Base-by-base conservation (phyloP, 2,797 vertebrate genomes). In the Acridotheres tristis region DNA sequence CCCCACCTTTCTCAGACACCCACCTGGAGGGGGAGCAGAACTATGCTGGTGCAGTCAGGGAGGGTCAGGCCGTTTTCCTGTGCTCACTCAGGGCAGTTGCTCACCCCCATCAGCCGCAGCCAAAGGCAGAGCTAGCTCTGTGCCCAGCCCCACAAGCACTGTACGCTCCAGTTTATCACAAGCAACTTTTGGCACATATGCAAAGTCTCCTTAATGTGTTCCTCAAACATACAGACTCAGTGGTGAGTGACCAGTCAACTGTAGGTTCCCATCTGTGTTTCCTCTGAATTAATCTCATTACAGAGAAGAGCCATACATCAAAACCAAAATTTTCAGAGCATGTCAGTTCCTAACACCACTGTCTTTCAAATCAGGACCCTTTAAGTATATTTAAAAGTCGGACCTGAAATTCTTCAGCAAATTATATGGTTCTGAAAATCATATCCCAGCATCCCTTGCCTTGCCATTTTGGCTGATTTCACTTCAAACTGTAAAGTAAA, bases 1-100 rank as follows among this genome's bases (percentile, higher is more conserved):
- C 85, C 58, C 85, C 79, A 62, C 5, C 36, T 62, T 94, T 86
- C 66, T 47, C 59, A 94, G 59, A 69, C 79, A 45, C 73, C 76
- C 73, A 86, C 66, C 4, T 8, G 2, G 34, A 63, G 55, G 5
- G 8, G 27, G n/a, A 91, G 47, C 66, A 74, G 40, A 53, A 30
- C 55, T 71, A 63, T 2, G 0, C 20, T 80, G 25, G 14, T 38
- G 36, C 32, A 86, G 32, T 38, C 53, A 80, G 45, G 8, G 36
- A 29, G 14, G 30, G 34, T 57, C 50, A 47, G 77, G 30, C 26
- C 34, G 48, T 34, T 38, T 59, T 53, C 42, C 30, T 54, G 14
- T 18, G 34, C 11, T 27, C 59, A 43, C 20, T 40, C 23, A 29
- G 16, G 23, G 16, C 13, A 40, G 25, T 30, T 18, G 34, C 11